Evolutionary conservation across 1,140 invertebrate species (phyloP), one percentile per base, ranked within the genome.

Genomic region (Phthorimaea operculella): DNA sequence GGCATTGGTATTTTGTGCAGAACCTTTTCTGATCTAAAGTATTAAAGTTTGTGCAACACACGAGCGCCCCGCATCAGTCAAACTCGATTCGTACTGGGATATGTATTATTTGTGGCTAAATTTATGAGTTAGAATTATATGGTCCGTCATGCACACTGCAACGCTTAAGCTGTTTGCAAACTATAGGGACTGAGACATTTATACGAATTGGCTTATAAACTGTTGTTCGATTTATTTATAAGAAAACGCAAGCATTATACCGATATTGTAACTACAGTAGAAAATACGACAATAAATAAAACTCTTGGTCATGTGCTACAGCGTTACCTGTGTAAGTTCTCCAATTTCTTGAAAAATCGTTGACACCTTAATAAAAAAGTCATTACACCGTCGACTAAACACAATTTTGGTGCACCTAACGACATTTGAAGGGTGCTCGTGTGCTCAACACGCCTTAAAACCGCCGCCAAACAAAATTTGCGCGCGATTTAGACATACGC

Each of bases 71-170:
- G 73, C 70, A 77, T 77, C 72, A 71, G 72, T 77, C 74, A 71
- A 64, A 54, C 50, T 55, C 64, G 66, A 72, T 66, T 59, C 65
- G 64, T 64, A 63, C 56, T 68, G 64, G 55, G 63, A 72, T 74
- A 74, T 72, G 68, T 74, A 77, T 77, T 74, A 77, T 77, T 74
- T 77, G 72, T 73, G 60, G 55, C 58, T 68, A 74, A 77, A 77
- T 77, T 74, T 77, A 77, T 74, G 74, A 74, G 68, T 71, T 76
- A 73, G 74, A 76, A 76, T 76, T 76, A 76, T 64, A 76, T 62
- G 70, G 67, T 73, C 64, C 58, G 59, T 60, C 58, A 52, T 28
- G 21, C 21, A 28, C 21, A 28, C 21, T 42, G 33, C 55, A 58
- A 55, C 59, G 59, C 57, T 64, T 57, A 45, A 15, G 52, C 16